Percentiles rank a stretch among this genome's conserved stretches.
Evolutionary conservation across 2,113 vertebrate species (phyloP).

Genomic region (Platycercus adscitus): DNA sequence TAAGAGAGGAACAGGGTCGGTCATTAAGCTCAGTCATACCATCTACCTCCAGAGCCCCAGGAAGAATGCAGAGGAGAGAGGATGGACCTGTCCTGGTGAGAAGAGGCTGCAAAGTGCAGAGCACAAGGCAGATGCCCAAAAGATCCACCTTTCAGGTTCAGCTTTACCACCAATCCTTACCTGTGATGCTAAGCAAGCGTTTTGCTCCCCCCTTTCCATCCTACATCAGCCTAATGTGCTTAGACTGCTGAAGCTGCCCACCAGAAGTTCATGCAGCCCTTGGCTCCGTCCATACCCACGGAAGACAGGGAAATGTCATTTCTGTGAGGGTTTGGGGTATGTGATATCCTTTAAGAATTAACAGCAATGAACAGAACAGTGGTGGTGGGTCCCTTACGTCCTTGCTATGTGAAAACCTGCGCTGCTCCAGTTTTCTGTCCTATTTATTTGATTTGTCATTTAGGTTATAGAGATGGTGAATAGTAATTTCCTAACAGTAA

Average conservation of each 20-base stretch:
- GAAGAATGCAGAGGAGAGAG: neutral
- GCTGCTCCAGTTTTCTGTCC: neutral
- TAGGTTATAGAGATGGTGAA: neutral
- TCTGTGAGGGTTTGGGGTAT: neutral
- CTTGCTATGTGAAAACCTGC: neutral
- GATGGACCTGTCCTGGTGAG: neutral
- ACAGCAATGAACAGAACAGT: neutral
- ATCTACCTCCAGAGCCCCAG: neutral
- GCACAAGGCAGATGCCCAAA: neutral
- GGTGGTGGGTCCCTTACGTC: neutral
- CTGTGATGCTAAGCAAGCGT: neutral
- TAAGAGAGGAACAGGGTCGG: neutral
- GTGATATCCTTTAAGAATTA: neutral
- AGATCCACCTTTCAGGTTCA: neutral
- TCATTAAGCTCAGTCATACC: neutral
- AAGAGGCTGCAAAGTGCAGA: neutral
- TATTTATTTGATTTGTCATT: constrained; percentile 3
- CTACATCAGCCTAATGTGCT: neutral
- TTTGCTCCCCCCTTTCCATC: neutral
- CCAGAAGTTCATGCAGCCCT: neutral
- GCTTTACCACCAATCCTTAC: neutral
- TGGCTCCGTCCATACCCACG: neutral
- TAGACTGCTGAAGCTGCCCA: neutral
- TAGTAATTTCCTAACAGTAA: neutral
- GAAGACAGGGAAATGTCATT: neutral